Conservation (phyloP, 2,888 invertebrate species). For the Agrilus cyanescens region DNA sequence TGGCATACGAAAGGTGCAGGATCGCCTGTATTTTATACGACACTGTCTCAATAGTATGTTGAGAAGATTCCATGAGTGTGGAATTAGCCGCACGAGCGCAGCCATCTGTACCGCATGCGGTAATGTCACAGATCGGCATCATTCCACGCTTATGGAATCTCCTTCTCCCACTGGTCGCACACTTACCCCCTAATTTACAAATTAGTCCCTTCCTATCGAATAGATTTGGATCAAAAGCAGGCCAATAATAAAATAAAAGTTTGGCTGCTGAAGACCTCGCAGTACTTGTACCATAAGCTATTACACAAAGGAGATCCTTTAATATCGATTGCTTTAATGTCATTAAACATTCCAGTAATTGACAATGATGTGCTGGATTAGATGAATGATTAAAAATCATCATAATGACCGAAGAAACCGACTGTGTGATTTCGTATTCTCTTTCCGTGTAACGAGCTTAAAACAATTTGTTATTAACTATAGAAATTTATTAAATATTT, state of each 20-base stretch:
- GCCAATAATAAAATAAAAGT: conserved; percentile 98
- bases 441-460: conserved; percentile 61
- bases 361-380: conserved; percentile 92
- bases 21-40: conserved; percentile 43
- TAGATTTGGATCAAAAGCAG: conserved; percentile 87
- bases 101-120: too few relatives aligned
- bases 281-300: conserved; percentile 91
- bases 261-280: conserved; percentile 93
- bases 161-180: too few relatives aligned
- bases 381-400: conserved; percentile 94
- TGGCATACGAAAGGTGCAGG: conserved; percentile 77
- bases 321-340: conserved; percentile 81
- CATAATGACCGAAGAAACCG: conserved; percentile 89
- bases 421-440: conserved; percentile 69
- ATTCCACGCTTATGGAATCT: too few relatives aligned
- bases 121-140: too few relatives aligned
- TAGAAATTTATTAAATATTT: neutral
- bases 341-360: conserved; percentile 93
- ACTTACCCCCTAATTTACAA: conserved; percentile 74
- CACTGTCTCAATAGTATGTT: conserved; percentile 2
- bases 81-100: neutral
- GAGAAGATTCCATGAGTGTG: neutral
- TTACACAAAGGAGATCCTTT: conserved; percentile 87
- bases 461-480: conserved; percentile 10
- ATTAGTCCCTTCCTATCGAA: conserved; percentile 81